Evolutionary conservation across 1,140 invertebrate genomes (phyloP).

Genomic region (Meteorus sp.): DNA sequence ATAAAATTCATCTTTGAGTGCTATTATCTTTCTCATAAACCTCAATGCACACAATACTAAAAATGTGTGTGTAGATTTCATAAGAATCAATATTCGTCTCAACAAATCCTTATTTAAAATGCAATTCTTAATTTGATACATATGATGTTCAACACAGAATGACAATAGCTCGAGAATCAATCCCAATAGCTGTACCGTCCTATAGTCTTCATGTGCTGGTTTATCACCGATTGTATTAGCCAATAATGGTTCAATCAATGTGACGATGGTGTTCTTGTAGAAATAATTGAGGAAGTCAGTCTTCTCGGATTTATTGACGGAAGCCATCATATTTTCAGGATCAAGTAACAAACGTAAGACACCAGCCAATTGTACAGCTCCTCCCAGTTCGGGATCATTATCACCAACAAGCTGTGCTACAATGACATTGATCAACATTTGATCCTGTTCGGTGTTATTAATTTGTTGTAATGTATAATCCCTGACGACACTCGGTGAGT

Average conservation of each 20-base stretch:
- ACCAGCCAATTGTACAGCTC: constrained; percentile 93
- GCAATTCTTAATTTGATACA: constrained; percentile 98
- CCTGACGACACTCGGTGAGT: constrained; percentile 94
- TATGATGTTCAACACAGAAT: constrained; percentile 99
- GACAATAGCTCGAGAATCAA: constrained; percentile 93
- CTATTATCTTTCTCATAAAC: constrained; percentile 96
- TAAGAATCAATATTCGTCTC: constrained; percentile 89
- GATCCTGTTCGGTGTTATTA: constrained; percentile 86
- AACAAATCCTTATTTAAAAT: constrained; percentile 96
- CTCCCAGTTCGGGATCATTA: constrained; percentile 87
- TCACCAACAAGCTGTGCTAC: constrained; percentile 95
- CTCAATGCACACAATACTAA: constrained; percentile 93
- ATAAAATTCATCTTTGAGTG: constrained; percentile 98
- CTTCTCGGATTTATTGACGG: constrained; percentile 94
- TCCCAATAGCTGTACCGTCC: constrained; percentile 92
- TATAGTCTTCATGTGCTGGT: constrained; percentile 90
- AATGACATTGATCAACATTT: constrained; percentile 94
- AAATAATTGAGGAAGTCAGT: constrained; percentile 98
- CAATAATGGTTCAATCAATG: constrained; percentile 88
- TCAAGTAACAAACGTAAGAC: constrained; percentile 93
- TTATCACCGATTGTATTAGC: constrained; percentile 87
- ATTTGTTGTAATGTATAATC: constrained; percentile 95
- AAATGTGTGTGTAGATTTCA: constrained; percentile 98
- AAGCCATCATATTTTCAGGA: constrained; percentile 97
- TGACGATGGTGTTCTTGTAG: constrained; percentile 97